phyloP scores from a whole-genome alignment of 1,140 invertebrate species.

The Bombus consobrinus region DNA sequence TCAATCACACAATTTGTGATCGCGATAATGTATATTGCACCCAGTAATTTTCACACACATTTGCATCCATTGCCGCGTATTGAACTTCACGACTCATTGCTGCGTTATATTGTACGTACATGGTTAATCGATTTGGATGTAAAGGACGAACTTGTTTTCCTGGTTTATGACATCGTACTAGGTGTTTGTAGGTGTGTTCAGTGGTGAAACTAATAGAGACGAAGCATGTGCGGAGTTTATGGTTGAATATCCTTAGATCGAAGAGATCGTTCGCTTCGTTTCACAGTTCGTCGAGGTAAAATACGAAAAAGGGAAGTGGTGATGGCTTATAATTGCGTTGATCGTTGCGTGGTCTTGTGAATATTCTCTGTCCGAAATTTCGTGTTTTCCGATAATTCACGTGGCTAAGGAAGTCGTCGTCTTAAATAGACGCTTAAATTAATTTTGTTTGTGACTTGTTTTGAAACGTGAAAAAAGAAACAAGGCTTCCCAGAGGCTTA shows the following conservation, averaged over 20 bases:
- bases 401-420: background rate
- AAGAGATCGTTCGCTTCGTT: background rate
- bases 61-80: slow-evolving; percentile 21
- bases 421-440: background rate
- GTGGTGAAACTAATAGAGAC: background rate
- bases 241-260: background rate
- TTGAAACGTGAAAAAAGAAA: background rate
- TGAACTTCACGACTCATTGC: slow-evolving; percentile 53
- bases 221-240: background rate
- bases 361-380: too few species aligned
- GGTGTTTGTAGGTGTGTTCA: background rate
- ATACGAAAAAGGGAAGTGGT: background rate
- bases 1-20: too few species aligned
- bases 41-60: slow-evolving; percentile 41
- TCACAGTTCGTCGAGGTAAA: background rate
- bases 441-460: background rate
- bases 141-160: background rate
- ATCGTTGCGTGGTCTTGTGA: too few species aligned
- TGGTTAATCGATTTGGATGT: background rate
- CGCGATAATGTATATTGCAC: too few species aligned
- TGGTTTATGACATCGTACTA: background rate
- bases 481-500: background rate
- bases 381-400: too few species aligned
- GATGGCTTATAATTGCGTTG: too few species aligned
- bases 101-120: background rate